Base-by-base conservation (phyloP, 1,140 invertebrate genomes). In the Drosophila willistoni region DNA sequence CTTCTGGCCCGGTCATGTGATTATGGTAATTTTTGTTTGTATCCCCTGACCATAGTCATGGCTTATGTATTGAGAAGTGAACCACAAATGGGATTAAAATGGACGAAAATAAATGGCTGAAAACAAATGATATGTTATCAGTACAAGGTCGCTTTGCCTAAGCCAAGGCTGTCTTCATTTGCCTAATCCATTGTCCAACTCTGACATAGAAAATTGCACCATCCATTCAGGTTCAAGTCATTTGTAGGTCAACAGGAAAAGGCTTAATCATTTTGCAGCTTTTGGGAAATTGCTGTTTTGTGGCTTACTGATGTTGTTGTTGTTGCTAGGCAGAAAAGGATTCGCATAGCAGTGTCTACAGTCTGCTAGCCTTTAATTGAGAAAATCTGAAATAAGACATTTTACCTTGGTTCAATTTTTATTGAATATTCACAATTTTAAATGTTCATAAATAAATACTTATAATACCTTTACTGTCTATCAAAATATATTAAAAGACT, bases 21-120 rank as follows among this genome's bases (percentile, higher is more conserved):
- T 64, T 64, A 55, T 34, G 63, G 33, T 25, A 55, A 64, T 64
- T 64, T 34, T 17, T 7, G 29, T 44, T 17, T 44, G 42, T 17
- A 9, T 47, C 44, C 44, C 34, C 7, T 36, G 9, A 12, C 34
- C 34, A 47, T 19, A 17, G 14, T 7, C 7, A 19, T 47, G 44
- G 14, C 44, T 47, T 17, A 47, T 17, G 14, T 2, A 17, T 10
- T 14, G 13, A 44, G 6, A 17, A 44, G 13, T 44, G 5, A 44
- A 14, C 42, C 42, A 44, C n/a, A 14, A 44, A 44, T 14, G 42
- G 42, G 42, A 44, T 44, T 44, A 14, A 14, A 14, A 44, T 7
- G 2, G 14, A 13, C n/a, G 2, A 47, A 19, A 19, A 17, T 4
- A 19, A 47, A 17, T 47, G 14, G 7, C 44, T 19, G 9, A 17